Conservation (phyloP, 2,797 vertebrate species). For the Otolemur crassicaudatus region DNA sequence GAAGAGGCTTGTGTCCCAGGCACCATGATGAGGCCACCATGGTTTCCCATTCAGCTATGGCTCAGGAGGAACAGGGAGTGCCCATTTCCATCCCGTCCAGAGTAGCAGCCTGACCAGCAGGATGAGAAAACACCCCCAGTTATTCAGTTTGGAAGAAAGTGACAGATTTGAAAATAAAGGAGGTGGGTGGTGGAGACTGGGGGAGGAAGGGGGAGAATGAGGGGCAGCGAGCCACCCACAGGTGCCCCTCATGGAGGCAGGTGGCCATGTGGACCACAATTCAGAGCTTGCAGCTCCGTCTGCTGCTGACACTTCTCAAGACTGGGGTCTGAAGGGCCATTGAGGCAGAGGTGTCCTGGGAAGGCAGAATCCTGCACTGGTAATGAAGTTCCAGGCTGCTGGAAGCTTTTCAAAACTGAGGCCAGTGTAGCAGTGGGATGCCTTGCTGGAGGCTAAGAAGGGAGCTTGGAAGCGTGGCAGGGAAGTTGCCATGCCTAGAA, state of each 20-base stretch:
- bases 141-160: not conserved
- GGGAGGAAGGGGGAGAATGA: not conserved
- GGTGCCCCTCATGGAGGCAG: not conserved
- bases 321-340: not conserved
- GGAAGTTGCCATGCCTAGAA: not conserved
- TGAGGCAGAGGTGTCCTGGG: not conserved
- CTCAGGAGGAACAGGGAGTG: not conserved
- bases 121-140: not conserved
- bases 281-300: not conserved
- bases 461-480: rapidly evolving
- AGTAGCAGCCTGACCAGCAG: not conserved
- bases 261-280: not conserved
- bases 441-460: not conserved
- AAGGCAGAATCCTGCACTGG: not conserved
- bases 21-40: not conserved
- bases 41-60: not conserved
- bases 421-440: not conserved
- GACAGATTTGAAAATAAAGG: not conserved
- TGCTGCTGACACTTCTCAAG: not conserved
- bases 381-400: not conserved
- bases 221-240: not conserved
- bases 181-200: no score
- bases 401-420: not conserved
- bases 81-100: not conserved
- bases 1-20: not conserved